A percentile compares a stretch with the other conserved stretches of the same genome.
These are phyloP conservation scores for Scortum barcoo DNA, from an alignment of 2,113 vertebrate species.

Conservation along the genomic window DNA sequence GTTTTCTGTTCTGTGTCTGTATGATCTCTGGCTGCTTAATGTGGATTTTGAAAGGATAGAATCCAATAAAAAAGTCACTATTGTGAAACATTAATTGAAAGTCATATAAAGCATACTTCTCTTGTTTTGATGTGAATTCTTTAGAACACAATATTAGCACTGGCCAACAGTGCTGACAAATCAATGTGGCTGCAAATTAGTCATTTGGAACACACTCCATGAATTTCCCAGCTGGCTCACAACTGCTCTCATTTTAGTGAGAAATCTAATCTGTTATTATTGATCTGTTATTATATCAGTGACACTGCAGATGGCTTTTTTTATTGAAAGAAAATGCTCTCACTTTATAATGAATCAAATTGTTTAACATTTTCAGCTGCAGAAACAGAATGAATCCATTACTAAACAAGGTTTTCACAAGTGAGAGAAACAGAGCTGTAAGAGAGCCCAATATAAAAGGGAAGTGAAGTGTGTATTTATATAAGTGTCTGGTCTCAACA, in stretches of 20 bases:
- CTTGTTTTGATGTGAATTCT: neutral
- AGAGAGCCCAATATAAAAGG: neutral
- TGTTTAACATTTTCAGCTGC: neutral
- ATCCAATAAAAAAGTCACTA: neutral
- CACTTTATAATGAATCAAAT: neutral
- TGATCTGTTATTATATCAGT: neutral
- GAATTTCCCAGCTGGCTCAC: neutral
- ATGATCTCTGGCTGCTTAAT: constrained; percentile 42
- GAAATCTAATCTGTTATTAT: neutral
- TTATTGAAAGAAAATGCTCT: neutral
- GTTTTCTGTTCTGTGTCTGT: constrained; percentile 67
- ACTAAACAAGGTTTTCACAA: neutral
- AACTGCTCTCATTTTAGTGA: neutral
- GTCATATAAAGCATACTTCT: neutral
- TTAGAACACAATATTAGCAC: neutral
- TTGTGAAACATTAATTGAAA: neutral
- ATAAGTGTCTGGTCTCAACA: neutral
- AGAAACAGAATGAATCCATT: neutral
- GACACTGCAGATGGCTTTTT: neutral
- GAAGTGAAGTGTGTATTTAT: no score
- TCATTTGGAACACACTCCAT: neutral
- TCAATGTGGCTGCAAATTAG: neutral
- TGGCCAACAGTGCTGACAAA: neutral
- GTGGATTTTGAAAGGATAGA: constrained; percentile 29
- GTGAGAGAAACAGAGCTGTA: neutral